These are phyloP conservation scores for Montipora efflorescens DNA, from an alignment of 64 coral and sea anemone species.

Conservation along the genomic window DNA sequence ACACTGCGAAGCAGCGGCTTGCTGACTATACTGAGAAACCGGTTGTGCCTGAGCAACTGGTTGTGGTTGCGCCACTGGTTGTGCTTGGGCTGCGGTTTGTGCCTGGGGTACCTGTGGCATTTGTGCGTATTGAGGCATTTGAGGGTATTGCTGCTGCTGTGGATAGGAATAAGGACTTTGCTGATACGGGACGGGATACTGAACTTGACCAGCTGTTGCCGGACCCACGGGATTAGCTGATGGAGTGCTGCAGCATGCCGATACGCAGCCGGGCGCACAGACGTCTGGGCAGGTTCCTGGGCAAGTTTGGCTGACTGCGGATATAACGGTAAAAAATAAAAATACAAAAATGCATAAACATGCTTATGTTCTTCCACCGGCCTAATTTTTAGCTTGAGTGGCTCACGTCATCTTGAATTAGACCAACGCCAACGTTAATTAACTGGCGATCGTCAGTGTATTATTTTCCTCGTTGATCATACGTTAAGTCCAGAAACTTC, in stretches of 20 bases:
- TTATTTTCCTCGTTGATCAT: no score
- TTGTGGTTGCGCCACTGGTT: background rate
- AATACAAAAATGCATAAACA: background rate
- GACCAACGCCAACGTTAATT: no score
- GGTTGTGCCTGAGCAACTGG: background rate
- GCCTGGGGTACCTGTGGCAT: conserved; percentile 13
- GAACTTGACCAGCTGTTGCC: conserved; percentile 1
- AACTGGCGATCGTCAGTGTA: no score
- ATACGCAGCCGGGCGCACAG: conserved; percentile 52
- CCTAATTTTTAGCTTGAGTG: no score
- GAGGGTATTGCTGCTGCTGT: conserved; percentile 37
- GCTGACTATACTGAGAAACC: conserved; percentile 13
- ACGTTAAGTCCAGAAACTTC: no score
- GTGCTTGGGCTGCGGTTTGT: background rate
- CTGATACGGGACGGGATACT: background rate
- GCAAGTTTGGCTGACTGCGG: conserved; percentile 44
- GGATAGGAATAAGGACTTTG: conserved; percentile 50
- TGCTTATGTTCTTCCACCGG: no score
- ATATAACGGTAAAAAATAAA: background rate
- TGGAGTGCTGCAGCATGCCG: conserved; percentile 45
- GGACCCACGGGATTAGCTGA: conserved; percentile 32
- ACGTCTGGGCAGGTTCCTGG: conserved; percentile 62
- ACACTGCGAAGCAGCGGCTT: conserved; percentile 31
- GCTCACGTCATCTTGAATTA: no score
- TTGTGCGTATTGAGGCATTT: conserved; percentile 1